phyloP scores from a whole-genome alignment of 2,113 vertebrate species.

The Prinia subflava region DNA sequence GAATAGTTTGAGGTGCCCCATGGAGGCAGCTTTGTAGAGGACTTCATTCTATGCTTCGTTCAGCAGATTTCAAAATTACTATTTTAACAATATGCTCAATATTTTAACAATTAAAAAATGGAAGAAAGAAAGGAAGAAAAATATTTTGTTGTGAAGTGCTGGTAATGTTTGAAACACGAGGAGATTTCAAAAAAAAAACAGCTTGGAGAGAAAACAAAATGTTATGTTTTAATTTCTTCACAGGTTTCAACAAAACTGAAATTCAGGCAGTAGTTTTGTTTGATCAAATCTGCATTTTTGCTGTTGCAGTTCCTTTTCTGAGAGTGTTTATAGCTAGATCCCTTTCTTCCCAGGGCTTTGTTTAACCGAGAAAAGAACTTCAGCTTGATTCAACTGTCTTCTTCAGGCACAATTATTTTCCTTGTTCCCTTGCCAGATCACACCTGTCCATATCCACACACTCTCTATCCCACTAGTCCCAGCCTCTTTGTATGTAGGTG shows the following conservation, averaged over 20 bases:
- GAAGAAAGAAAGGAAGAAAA: neutral
- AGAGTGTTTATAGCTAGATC: neutral
- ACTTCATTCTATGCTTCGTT: neutral
- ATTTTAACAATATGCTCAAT: neutral
- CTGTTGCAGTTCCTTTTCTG: neutral
- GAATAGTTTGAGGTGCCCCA: neutral
- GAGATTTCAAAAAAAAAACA: neutral
- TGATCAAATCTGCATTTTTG: neutral
- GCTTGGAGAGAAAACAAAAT: neutral
- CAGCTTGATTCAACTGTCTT: neutral
- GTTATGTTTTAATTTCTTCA: neutral
- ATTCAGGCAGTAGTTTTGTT: neutral
- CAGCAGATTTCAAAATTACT: neutral
- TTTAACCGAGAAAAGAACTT: neutral
- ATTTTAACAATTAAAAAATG: neutral
- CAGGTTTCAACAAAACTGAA: neutral
- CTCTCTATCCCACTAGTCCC: neutral
- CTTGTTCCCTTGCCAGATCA: neutral
- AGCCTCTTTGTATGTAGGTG: neutral
- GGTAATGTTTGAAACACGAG: neutral
- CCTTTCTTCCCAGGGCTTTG: neutral
- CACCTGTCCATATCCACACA: neutral
- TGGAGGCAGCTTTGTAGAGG: neutral
- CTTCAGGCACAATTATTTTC: neutral
- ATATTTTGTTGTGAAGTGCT: neutral